phyloP scores from a whole-genome alignment of 92 coral and sea anemone species.

The Epizoanthus scotinus region DNA sequence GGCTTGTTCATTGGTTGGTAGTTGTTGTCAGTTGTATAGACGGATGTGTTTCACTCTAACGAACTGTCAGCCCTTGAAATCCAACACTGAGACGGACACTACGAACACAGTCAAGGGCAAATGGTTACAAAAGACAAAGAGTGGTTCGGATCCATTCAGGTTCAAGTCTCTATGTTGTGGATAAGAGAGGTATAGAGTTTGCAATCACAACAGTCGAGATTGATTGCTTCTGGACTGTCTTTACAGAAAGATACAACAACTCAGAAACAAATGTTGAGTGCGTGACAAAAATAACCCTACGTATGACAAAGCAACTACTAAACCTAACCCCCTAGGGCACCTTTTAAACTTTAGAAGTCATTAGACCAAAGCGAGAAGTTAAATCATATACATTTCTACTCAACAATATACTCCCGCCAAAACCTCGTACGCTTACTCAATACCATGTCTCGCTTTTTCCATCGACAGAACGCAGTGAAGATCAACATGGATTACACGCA shows the following conservation, averaged over 20 bases:
- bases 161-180: too few species aligned
- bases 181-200: too few species aligned
- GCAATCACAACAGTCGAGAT: too few species aligned
- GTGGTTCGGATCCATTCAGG: too few species aligned
- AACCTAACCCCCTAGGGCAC: conserved; percentile 24
- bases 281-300: conserved; percentile 35
- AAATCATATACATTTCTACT: conserved; percentile 11
- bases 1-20: background rate
- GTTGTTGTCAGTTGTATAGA: too few species aligned
- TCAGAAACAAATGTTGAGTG: background rate
- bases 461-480: conserved; percentile 27
- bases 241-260: background rate
- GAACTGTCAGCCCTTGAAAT: too few species aligned
- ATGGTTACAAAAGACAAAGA: too few species aligned
- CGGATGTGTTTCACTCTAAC: too few species aligned
- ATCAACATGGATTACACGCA: conserved; percentile 41
- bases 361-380: background rate
- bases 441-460: conserved; percentile 21
- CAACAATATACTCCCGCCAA: conserved; percentile 37
- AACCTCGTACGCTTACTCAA: background rate
- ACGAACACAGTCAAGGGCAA: too few species aligned
- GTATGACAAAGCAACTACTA: background rate
- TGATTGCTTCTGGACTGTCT: background rate
- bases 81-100: too few species aligned
- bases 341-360: background rate